Conservation (phyloP, 2,888 invertebrate species). For the Hypselothyrea guttata region DNA sequence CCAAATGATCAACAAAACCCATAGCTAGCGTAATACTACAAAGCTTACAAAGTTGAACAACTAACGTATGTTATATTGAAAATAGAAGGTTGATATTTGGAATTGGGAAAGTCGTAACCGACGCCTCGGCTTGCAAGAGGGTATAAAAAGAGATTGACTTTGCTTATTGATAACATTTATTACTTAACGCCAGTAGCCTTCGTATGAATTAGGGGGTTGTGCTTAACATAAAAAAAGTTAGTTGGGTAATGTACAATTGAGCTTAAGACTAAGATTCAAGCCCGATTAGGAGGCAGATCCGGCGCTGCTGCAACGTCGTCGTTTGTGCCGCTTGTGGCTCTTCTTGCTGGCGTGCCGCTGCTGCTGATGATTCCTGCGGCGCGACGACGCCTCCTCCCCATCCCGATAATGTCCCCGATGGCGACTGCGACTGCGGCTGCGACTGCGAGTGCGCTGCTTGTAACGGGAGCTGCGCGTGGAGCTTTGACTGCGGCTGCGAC, state of each 20-base stretch:
- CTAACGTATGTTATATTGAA: no score
- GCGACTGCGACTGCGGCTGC: conserved; percentile 35
- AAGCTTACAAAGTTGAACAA: no score
- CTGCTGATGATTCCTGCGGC: conserved; percentile 19
- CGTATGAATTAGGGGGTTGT: conserved; percentile 17
- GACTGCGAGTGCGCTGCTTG: conserved; percentile 29
- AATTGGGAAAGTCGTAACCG: no score
- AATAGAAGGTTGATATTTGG: no score
- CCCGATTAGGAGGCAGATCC: conserved; percentile 38
- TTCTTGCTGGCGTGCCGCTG: conserved; percentile 45
- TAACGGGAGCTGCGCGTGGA: conserved; percentile 23
- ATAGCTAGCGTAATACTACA: no score
- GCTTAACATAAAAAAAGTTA: conserved; percentile 31
- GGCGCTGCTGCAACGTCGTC: conserved; percentile 52
- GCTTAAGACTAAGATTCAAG: conserved; percentile 6
- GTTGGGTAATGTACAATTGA: conserved; percentile 29
- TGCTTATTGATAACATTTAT: conserved; percentile 28
- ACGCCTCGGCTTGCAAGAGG: no score
- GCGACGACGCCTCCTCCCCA: conserved; percentile 19
- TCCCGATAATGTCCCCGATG: conserved; percentile 34
- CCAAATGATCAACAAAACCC: no score
- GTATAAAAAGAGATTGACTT: no score
- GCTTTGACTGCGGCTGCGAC: conserved; percentile 32
- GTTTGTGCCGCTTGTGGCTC: conserved; percentile 63
- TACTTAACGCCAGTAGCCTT: conserved; percentile 15